Base-by-base conservation (phyloP, 2,113 vertebrate genomes). In the Cryptotis parvus region DNA sequence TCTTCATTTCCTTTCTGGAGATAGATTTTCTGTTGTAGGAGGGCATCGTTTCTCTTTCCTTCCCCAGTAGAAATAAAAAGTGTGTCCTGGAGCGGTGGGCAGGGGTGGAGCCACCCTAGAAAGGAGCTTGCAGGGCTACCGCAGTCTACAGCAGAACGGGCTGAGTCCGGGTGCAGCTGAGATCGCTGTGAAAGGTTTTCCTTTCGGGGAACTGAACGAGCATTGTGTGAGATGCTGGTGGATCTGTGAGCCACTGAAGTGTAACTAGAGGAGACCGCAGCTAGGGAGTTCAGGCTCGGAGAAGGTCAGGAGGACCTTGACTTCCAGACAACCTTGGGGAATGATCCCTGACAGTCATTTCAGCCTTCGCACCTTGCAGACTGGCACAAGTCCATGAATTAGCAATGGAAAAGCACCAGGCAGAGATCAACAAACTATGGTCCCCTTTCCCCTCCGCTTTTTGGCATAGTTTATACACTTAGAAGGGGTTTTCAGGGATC, bases 61-160 rank as follows among this genome's bases (percentile, higher is more conserved):
- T 1, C 61, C n/a, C 6, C 66, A 39, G 3, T 2, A 18, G 5
- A 45, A 39, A 76, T 75, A 66, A 82, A 83, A 81, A 61, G 31
- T 29, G 49, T 73, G 73, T 89, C 15, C 4, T 0, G 20, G 45
- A 43, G 14, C 52, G 82, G 37, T 14, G 68, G 45, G 22, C 24
- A 24, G 9, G 35, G 31, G 20, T 0, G 14, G 37, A 37, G 4
- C 16, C 24, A 24, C 1, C 1, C 9, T 55, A 11, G 1, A 24
- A n/a, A 33, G n/a, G 45, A 39, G n/a, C 41, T 72, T 29, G 4
- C 5, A 14, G 8, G 0, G 39, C 37, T 49, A 31, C 35, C 18
- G 4, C 29, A 31, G 76, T 29, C 37, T 10, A 1, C 18, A 18
- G 72, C n/a, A 0, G 6, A 2, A 39, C 0, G 9, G 12, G 29